Evolutionary conservation across 2,113 vertebrate genomes (phyloP).

Genomic region (Pelusios castaneus): DNA sequence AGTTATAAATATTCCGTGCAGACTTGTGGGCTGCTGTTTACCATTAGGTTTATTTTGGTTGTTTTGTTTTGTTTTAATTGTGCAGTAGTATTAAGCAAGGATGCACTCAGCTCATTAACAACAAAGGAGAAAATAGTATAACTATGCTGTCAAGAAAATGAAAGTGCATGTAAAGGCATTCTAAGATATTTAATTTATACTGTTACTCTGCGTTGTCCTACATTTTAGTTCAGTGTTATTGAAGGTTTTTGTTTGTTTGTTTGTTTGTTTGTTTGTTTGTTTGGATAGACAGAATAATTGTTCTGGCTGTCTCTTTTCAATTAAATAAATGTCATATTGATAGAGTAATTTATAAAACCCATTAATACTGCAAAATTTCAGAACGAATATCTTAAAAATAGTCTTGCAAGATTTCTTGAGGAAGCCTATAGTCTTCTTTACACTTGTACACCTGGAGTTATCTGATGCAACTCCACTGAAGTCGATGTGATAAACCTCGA

Average conservation of each 20-base stretch:
- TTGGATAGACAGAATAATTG: constrained; percentile 36
- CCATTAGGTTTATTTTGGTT: constrained; percentile 21
- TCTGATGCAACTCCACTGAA: background rate
- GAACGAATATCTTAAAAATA: background rate
- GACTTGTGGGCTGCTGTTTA: constrained; percentile 19
- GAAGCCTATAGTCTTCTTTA: background rate
- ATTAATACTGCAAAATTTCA: background rate
- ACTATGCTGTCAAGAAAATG: constrained; percentile 49
- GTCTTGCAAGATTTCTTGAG: background rate
- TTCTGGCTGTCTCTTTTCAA: background rate
- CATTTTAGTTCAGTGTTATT: constrained; percentile 34
- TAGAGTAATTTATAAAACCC: constrained; percentile 20
- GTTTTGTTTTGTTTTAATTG: constrained; percentile 44
- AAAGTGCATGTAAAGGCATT: constrained; percentile 41
- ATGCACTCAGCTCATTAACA: constrained; percentile 52
- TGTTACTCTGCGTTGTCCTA: constrained; percentile 37
- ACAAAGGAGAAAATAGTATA: constrained; percentile 51
- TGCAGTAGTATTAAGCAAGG: constrained; percentile 4
- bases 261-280: background rate
- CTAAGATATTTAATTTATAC: constrained; percentile 53
- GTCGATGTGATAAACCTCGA: no score
- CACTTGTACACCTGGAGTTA: background rate
- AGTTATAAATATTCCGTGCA: constrained; percentile 28
- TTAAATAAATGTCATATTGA: constrained; percentile 15
- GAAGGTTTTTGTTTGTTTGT: background rate